Evolutionary conservation across 2,888 invertebrate species (phyloP).

Genomic region (Sphecodes monilicornis): DNA sequence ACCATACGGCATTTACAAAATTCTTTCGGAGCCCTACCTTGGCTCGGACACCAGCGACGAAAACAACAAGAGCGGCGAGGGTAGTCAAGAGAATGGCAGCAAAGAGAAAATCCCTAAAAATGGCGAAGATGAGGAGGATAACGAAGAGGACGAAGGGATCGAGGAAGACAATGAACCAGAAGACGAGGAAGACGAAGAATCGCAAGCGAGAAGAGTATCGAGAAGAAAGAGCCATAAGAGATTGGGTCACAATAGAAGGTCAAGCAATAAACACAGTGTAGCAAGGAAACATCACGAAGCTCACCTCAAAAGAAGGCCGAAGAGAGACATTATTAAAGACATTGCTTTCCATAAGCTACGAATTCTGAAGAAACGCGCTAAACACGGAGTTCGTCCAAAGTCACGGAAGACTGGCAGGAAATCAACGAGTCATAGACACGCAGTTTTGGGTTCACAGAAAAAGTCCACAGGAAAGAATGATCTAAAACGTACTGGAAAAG

Average conservation of each 20-base stretch:
- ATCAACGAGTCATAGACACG: not conserved
- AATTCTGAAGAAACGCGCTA: not conserved
- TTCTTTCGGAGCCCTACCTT: not conserved
- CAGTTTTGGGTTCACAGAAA: not conserved
- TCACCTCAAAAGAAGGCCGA: constrained; percentile 3
- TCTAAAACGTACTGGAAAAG: not conserved
- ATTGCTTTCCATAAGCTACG: not conserved
- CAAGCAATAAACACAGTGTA: not conserved
- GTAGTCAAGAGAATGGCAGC: constrained; percentile 51
- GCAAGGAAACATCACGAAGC: not conserved
- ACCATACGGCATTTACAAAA: accelerated
- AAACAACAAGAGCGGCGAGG: constrained; percentile 41
- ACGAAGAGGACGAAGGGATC: constrained; percentile 3
- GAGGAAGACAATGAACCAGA: not conserved
- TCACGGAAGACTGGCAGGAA: not conserved
- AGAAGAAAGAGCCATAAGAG: not conserved
- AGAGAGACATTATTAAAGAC: not conserved
- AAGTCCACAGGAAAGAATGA: not conserved
- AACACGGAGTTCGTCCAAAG: not conserved
- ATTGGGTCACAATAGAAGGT: not conserved
- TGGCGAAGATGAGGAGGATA: not conserved
- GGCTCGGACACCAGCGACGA: constrained; percentile 38
- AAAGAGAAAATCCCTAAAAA: constrained; percentile 1
- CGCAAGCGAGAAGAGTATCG: not conserved
- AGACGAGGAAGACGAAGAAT: not conserved